These are phyloP conservation scores for Amblyopsis rosae DNA, from an alignment of 2,113 vertebrate genomes.

Conservation along the genomic window DNA sequence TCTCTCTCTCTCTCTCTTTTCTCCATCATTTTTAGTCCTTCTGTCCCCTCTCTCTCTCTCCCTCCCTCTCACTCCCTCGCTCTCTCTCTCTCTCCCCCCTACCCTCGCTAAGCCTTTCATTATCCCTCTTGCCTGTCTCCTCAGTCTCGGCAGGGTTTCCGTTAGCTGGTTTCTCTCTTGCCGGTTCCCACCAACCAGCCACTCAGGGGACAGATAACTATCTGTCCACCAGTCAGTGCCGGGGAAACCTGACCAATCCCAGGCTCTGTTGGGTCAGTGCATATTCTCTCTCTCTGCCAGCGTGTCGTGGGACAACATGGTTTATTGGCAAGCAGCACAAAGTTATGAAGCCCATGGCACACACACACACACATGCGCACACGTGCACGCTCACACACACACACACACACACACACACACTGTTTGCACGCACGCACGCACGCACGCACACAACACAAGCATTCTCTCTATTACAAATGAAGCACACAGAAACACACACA, in stretches of 20 bases:
- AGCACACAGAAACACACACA: conserved; percentile 7
- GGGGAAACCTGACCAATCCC: conserved; percentile 27
- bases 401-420: conserved; percentile 24
- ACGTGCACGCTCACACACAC: background rate
- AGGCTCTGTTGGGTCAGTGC: conserved; percentile 33
- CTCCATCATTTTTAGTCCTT: background rate
- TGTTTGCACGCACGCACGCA: background rate
- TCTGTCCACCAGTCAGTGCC: conserved; percentile 49
- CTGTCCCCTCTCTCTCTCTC: background rate
- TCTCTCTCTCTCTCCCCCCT: background rate
- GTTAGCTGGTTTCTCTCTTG: conserved; percentile 15
- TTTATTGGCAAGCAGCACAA: conserved; percentile 17
- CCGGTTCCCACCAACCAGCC: conserved; percentile 40
- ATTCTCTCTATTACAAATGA: conserved; percentile 25
- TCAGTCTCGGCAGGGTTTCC: conserved; percentile 1
- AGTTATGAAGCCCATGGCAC: conserved; percentile 39
- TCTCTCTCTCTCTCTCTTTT: conserved; percentile 1
- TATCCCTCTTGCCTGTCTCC: background rate
- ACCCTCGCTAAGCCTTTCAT: background rate
- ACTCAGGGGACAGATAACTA: conserved; percentile 54
- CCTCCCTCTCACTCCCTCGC: too few species aligned
- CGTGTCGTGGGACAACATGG: conserved; percentile 12
- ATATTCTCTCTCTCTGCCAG: conserved; percentile 41
- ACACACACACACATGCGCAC: background rate
- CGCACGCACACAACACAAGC: background rate